Evolutionary conservation across 2,888 invertebrate genomes (phyloP), one percentile per base, ranked within the genome.

Genomic region (Escarpia spicata): DNA sequence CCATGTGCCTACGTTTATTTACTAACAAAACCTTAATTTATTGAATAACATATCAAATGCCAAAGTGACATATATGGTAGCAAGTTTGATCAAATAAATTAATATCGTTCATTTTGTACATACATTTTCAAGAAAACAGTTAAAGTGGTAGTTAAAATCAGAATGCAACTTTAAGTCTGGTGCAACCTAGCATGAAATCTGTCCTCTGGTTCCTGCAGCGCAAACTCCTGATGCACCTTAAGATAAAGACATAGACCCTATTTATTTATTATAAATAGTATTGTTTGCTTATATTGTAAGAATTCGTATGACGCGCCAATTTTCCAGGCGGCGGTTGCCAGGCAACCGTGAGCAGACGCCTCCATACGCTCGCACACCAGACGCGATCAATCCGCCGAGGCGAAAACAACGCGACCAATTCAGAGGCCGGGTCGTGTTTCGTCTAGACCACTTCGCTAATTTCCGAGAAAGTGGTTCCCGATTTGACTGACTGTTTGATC

Each of bases 281-380:
- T 75, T 26, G 52, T 75, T 75, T 75, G 75, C 75, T 26, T 75
- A 75, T 75, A 60, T 26, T n/a, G 75, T 75, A 75, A 75, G 75
- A 75, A 75, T 75, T 75, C 75, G 75, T 75, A 75, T 75, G 75
- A 75, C 75, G 75, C 75, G 75, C 75, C 75, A 75, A 75, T 75
- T n/a, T 75, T 26, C 75, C 75, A 75, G 75, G 75, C 75, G 75
- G 19, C 75, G 26, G 75, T 75, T 75, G 75, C 75, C 26, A 75
- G 3, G 75, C 75, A 75, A 75, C 75, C 75, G 26, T 26, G 4
- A 26, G 75, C 75, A 75, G 75, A 75, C 75, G 75, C 75, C 75
- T 75, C 75, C 75, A n/a, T 19, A 75, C 75, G 75, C 75, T 75
- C n/a, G 26, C 19, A 75, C 75, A n/a, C 75, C 75, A 75, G 75